A percentile compares a stretch with the other conserved stretches of the same genome.
Evolutionary conservation across 2,888 invertebrate genomes (phyloP).

Genomic region (Mimumesa dahlbomi): DNA sequence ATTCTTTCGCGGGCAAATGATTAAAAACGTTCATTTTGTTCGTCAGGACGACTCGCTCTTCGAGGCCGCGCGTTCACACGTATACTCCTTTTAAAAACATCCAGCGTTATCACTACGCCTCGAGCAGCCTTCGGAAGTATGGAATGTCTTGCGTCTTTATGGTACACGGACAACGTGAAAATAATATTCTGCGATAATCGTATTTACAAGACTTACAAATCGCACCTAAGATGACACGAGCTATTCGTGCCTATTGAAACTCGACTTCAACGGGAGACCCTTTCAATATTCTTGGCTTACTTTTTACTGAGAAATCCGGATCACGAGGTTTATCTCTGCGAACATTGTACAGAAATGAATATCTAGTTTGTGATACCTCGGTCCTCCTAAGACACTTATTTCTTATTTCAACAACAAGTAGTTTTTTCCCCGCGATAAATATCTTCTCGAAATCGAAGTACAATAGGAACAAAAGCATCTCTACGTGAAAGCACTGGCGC

Average conservation of each 20-base stretch:
- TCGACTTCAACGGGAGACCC: slow-evolving; percentile 50
- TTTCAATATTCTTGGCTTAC: too few relatives aligned
- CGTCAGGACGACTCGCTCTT: slow-evolving; percentile 11
- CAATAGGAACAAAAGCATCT: slow-evolving; percentile 62
- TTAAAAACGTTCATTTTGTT: slow-evolving; percentile 53
- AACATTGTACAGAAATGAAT: background rate
- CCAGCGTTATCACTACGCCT: slow-evolving; percentile 67
- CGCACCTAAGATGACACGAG: slow-evolving; percentile 76
- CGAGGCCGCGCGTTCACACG: slow-evolving; percentile 46
- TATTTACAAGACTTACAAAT: slow-evolving; percentile 80
- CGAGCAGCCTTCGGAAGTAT: slow-evolving; percentile 68
- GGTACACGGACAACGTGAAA: slow-evolving; percentile 77
- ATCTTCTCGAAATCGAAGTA: slow-evolving; percentile 60
- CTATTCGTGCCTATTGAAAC: slow-evolving; percentile 69
- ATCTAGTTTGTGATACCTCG: too few relatives aligned
- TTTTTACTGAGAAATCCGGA: too few relatives aligned
- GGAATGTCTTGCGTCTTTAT: slow-evolving; percentile 77
- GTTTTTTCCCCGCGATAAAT: background rate
- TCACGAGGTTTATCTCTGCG: background rate
- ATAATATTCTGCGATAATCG: slow-evolving; percentile 74
- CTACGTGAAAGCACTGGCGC: slow-evolving; percentile 48
- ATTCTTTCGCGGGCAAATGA: background rate
- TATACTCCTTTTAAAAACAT: slow-evolving; percentile 63
- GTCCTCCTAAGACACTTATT: too few relatives aligned
- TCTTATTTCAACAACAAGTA: too few relatives aligned